These are phyloP conservation scores for Pristionchus entomophagus DNA, from an alignment of 2,888 invertebrate species.

Conservation along the genomic window DNA sequence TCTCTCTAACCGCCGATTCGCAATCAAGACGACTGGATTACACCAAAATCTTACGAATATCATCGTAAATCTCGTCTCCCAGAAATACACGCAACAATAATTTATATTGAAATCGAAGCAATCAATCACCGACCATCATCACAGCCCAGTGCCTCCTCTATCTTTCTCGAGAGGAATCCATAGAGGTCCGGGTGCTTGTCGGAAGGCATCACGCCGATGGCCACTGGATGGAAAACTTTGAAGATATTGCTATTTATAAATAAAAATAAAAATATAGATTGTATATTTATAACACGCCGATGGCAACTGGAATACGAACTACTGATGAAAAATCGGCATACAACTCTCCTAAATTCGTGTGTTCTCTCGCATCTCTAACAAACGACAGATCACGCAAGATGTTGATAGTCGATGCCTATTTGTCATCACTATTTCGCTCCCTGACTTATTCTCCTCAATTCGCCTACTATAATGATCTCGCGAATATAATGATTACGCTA, in stretches of 20 bases:
- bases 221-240: neutral
- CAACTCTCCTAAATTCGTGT: neutral
- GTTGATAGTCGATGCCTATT: neutral
- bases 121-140: neutral
- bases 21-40: too few species aligned
- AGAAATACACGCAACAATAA: too few species aligned
- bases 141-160: neutral
- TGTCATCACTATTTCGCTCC: neutral
- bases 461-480: neutral
- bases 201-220: neutral
- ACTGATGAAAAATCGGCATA: neutral
- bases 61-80: too few species aligned
- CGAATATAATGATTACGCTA: neutral
- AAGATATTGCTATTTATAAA: neutral
- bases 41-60: too few species aligned
- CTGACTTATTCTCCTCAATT: too few species aligned
- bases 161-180: neutral
- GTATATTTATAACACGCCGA: neutral
- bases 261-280: neutral
- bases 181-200: neutral
- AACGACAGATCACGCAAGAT: neutral
- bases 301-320: neutral
- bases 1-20: too few species aligned
- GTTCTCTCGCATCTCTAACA: neutral
- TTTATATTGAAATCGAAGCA: too few species aligned